A percentile compares a stretch with the other conserved stretches of the same genome.
Conservation (phyloP, 2,888 invertebrate genomes). For the Drosophila mercatorum region DNA sequence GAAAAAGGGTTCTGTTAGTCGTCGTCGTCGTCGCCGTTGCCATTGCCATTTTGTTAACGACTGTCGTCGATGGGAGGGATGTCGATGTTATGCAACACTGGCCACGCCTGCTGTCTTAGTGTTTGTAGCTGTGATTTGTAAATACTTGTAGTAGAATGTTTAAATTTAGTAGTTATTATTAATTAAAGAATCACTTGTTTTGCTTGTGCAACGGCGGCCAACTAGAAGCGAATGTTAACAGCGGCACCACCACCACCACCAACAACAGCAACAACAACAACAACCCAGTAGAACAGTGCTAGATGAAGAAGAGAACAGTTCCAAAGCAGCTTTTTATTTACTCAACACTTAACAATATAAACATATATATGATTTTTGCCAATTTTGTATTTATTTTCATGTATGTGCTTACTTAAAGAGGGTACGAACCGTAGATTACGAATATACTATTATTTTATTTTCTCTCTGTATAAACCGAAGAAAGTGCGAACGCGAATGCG, state of each 20-base stretch:
- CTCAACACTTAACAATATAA: slow-evolving; percentile 28
- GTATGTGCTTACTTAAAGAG: slow-evolving; percentile 50
- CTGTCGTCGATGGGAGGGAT: background rate
- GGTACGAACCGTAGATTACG: slow-evolving; percentile 26
- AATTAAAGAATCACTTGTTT: slow-evolving; percentile 53
- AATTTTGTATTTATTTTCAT: slow-evolving; percentile 73
- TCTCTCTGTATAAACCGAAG: slow-evolving; percentile 36
- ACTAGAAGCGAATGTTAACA: slow-evolving; percentile 12
- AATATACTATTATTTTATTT: slow-evolving; percentile 37
- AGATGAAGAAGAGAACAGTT: slow-evolving; percentile 15
- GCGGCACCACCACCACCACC: slow-evolving; percentile 8
- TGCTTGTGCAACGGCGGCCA: slow-evolving; percentile 49
- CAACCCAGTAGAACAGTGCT: slow-evolving; percentile 12
- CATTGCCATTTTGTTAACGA: slow-evolving; percentile 22
- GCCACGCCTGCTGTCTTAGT: slow-evolving; percentile 54
- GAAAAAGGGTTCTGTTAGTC: slow-evolving; percentile 19
- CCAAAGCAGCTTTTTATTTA: slow-evolving; percentile 62
- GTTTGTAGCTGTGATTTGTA: slow-evolving; percentile 79
- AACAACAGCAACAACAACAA: slow-evolving; percentile 3
- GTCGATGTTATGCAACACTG: slow-evolving; percentile 62
- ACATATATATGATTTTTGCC: slow-evolving; percentile 48
- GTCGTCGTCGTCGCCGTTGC: slow-evolving; percentile 27
- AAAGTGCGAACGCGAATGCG: slow-evolving; percentile 21
- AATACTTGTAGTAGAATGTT: slow-evolving; percentile 74
- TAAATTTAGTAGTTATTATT: slow-evolving; percentile 76